Percentiles rank a stretch among this genome's conserved stretches.
phyloP scores from a whole-genome alignment of 2,113 vertebrate species.

The Etheostoma cragini region DNA sequence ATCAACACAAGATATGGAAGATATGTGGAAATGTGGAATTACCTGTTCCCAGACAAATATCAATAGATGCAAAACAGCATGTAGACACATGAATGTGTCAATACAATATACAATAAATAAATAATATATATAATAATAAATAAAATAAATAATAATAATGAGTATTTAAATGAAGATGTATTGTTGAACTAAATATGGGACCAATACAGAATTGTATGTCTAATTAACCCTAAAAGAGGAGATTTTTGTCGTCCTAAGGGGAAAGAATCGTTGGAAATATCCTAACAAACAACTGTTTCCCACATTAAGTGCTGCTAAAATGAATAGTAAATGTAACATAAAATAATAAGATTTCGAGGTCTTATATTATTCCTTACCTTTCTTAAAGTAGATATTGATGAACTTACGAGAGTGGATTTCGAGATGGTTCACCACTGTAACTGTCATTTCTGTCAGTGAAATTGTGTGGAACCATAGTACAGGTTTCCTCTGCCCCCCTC shows the following conservation, averaged over 20 bases:
- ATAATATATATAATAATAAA: too few species aligned
- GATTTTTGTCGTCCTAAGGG: not conserved
- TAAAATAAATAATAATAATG: too few species aligned
- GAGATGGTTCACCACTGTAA: conserved; percentile 22
- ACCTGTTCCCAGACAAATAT: not conserved
- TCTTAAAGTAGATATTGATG: not conserved
- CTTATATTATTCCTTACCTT: not conserved
- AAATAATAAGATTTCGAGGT: not conserved
- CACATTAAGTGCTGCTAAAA: not conserved
- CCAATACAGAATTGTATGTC: too few species aligned
- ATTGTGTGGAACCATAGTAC: conserved; percentile 25
- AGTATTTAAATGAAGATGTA: not conserved
- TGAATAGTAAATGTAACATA: too few species aligned
- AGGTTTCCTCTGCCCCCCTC: conserved; percentile 27
- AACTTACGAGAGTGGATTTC: not conserved
- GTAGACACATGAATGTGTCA: not conserved
- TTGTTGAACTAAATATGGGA: not conserved
- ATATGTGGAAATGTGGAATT: not conserved
- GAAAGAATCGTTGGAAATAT: too few species aligned
- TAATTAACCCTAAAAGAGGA: not conserved
- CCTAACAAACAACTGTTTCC: not conserved
- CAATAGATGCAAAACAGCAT: not conserved
- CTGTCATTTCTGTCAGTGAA: not conserved
- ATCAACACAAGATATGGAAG: not conserved
- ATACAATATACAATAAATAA: not conserved